Percentiles rank a stretch among this genome's conserved stretches.
phyloP scores from a whole-genome alignment of 2,888 invertebrate genomes.

The Matsumyia berberina region DNA sequence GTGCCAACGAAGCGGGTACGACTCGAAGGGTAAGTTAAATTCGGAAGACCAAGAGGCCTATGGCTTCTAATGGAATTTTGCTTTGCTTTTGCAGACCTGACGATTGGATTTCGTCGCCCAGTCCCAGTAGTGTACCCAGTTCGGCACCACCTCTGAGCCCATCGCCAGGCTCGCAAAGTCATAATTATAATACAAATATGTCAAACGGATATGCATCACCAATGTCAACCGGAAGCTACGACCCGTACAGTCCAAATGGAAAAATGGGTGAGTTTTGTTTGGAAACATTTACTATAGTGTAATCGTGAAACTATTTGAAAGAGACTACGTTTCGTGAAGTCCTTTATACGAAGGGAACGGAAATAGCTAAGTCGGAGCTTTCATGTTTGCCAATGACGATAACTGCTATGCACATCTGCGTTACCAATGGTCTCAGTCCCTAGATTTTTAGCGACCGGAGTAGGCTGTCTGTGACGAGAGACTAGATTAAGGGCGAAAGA shows the following conservation, averaged over 20 bases:
- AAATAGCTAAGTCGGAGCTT: too few species aligned
- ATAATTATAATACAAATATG: conserved; percentile 83
- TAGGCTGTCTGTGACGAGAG: too few species aligned
- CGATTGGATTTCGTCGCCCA: conserved; percentile 88
- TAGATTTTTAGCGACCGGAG: too few species aligned
- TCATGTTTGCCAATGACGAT: too few species aligned
- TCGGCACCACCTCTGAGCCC: conserved; percentile 88
- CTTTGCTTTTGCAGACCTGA: conserved; percentile 82
- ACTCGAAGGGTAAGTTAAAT: conserved; percentile 82
- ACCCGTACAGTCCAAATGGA: conserved; percentile 94
- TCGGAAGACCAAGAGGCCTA: neutral
- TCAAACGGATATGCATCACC: conserved; percentile 93
- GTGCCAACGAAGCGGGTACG: conserved; percentile 85
- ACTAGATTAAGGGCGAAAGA: too few species aligned
- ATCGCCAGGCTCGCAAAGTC: conserved; percentile 87
- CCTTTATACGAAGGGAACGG: too few species aligned
- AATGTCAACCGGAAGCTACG: conserved; percentile 94
- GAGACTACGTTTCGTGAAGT: too few species aligned
- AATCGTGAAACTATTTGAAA: too few species aligned
- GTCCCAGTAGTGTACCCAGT: conserved; percentile 86
- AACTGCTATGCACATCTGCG: too few species aligned
- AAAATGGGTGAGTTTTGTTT: conserved; percentile 90
- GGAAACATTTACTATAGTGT: too few species aligned
- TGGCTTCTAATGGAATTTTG: neutral
- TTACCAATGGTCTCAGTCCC: too few species aligned